Base-by-base conservation (phyloP, 1,140 invertebrate species). In the Aporrectodea caliginosa region DNA sequence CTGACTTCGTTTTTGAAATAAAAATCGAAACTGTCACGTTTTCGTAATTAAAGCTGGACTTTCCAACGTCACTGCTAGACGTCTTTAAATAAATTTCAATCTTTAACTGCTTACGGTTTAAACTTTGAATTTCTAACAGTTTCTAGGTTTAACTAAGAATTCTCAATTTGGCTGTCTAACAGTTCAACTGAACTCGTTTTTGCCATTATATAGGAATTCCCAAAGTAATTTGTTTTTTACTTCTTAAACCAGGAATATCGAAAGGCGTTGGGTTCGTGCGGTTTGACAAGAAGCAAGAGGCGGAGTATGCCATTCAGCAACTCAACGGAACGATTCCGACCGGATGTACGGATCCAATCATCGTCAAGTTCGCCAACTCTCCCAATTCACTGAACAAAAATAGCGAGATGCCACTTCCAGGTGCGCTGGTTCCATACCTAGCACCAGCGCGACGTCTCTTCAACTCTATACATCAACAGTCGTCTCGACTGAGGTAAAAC, bases 241-340 rank as follows among this genome's bases (percentile, higher is more conserved):
- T n/a, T n/a, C n/a, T n/a, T n/a, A n/a, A n/a, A n/a, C n/a, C n/a
- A 94, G 97, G 97, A 85, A 91, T 98, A 84, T 98, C 97, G 75
- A 99, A 99, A 91, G 98, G 98, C 80, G 98, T 99, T 81, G 98
- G 98, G 73, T 99, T 99, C 90, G 98, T 99, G 84, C 92, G 98
- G 81, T 99, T 99, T 89, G 98, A 99, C 89, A 96, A 98, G 88
- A 93, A 97, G 79, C 92, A 94, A 82, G 97, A 99, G 89, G 98
- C 98, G 2, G 98, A 99, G 88, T 91, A 94, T 69, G 98, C 98
- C 32, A 99, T 99, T 83, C 94, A 98, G 87, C 95, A 98, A 89
- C 90, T 99, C 83, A 98, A 99, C 88, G 97, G 97, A 80, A 96
- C 95, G 82, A 95, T 97, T 73, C 90, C 97, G 94, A 74, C 97